Base-by-base conservation (phyloP, 2,113 vertebrate species). In the rabbit (Oryctolagus cuniculus) region DNA sequence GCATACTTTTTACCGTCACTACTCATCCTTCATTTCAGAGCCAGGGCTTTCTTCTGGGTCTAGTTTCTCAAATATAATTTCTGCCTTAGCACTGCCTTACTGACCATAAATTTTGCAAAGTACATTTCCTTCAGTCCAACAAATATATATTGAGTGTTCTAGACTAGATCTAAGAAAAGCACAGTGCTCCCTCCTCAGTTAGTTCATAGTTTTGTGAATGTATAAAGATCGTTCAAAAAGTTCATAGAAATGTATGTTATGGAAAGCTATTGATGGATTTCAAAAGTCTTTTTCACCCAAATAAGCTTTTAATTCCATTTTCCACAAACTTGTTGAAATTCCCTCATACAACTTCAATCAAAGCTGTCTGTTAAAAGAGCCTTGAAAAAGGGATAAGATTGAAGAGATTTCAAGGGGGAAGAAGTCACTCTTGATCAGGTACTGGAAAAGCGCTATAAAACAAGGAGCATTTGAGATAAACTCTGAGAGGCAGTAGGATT, bases 371-470 rank as follows among this genome's bases (percentile, higher is more conserved):
- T 89, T 81, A 89, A 36, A 77, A 89, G 22, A 29, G n/a, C n/a
- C 66, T 74, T 93, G n/a, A 63, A 78, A 74, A 36, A 55, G 25
- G 9, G 24, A 75, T 86, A 82, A 79, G 34, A 77, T 7, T 86
- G 25, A 89, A 91, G 29, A 53, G 22, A 74, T 95, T 94, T 58
- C 17, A 88, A 82, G 64, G 38, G 87, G 27, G 10, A 93, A 88
- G 44, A 79, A 89, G 31, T 77, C 79, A 90, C 13, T 81, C 38
- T 75, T 94, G 73, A 72, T 67, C 69, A 85, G 21, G 61, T 90
- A 78, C 10, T 70, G 44, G 31, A 25, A 95, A 88, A 94, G 22
- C 29, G 79, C 79, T 34, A 49, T 73, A 84, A 77, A 88, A 93
- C 21, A 91, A 90, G 24, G 13, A 1, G 2, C 51, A 53, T 87